Percentiles rank a stretch among this genome's conserved stretches.
Evolutionary conservation across 2,113 vertebrate genomes (phyloP).

Genomic region (Rhinoderma darwinii): DNA sequence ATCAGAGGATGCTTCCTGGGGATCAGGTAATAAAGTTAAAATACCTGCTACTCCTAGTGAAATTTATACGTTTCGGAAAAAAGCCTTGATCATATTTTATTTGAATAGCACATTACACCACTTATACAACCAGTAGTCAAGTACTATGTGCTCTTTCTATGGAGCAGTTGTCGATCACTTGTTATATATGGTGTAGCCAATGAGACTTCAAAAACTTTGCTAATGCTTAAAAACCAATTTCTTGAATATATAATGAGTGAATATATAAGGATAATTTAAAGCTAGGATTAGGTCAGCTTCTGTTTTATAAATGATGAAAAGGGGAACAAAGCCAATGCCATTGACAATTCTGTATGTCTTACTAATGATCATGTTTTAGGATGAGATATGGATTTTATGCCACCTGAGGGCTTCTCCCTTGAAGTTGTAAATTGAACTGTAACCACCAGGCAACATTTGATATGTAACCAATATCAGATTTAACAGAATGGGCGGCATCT

Average conservation of each 20-base stretch:
- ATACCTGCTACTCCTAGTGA: background rate
- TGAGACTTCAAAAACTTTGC: background rate
- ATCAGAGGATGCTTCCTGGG: no score
- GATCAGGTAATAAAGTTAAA: background rate
- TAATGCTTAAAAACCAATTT: background rate
- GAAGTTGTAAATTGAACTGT: slow-evolving; percentile 55
- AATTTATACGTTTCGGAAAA: background rate
- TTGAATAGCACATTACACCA: background rate
- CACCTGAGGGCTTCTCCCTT: slow-evolving; percentile 23
- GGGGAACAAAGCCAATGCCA: background rate
- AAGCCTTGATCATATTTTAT: background rate
- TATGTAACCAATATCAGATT: slow-evolving; percentile 52
- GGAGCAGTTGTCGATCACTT: background rate
- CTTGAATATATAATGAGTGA: background rate
- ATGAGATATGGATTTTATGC: slow-evolving; percentile 60
- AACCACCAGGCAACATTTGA: slow-evolving; percentile 53
- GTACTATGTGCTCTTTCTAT: background rate
- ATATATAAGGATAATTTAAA: background rate
- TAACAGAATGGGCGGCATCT: slow-evolving; percentile 47
- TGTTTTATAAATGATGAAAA: background rate
- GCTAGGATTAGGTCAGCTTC: background rate
- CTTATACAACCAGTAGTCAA: background rate
- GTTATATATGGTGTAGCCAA: background rate
- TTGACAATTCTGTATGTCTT: slow-evolving; percentile 34
- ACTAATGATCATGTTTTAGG: slow-evolving; percentile 52